A percentile compares a stretch with the other conserved stretches of the same genome.
Conservation (phyloP, 2,888 invertebrate species). For the Andrena camellia region DNA sequence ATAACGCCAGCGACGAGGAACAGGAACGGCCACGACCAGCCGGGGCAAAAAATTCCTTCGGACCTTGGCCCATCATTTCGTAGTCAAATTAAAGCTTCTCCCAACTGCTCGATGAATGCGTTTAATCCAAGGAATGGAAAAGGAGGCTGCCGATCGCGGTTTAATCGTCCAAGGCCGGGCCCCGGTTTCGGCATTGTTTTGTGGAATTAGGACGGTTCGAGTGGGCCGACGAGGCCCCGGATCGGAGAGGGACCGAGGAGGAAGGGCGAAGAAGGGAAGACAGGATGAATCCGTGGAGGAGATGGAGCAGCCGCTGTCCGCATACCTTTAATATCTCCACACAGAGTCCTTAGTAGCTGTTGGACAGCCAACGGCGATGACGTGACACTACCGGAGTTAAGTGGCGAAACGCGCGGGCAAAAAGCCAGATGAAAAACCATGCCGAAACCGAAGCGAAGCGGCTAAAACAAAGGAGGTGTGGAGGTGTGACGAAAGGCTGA, state of each 20-base stretch:
- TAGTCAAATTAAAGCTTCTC: conserved; percentile 55
- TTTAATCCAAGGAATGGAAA: conserved; percentile 49
- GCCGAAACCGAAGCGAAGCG: conserved; percentile 80
- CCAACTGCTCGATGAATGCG: conserved; percentile 45
- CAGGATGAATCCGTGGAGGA: conserved; percentile 45
- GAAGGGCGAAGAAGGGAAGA: conserved; percentile 40
- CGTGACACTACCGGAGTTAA: conserved; percentile 84
- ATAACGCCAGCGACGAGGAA: conserved; percentile 9
- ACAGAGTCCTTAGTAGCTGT: conserved; percentile 70
- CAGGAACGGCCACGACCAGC: neutral
- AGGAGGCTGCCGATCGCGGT: conserved; percentile 32
- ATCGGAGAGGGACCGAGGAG: conserved; percentile 5
- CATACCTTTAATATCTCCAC: conserved; percentile 79
- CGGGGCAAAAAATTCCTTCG: conserved; percentile 24
- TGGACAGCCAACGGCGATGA: conserved; percentile 79
- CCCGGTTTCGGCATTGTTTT: conserved; percentile 71
- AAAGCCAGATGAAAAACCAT: conserved; percentile 78
- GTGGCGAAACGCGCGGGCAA: conserved; percentile 84
- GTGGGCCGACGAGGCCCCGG: conserved; percentile 18
- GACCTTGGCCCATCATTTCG: conserved; percentile 26
- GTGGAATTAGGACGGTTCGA: conserved; percentile 73
- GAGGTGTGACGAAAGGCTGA: conserved; percentile 83
- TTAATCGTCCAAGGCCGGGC: conserved; percentile 52
- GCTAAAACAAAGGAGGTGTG: conserved; percentile 82
- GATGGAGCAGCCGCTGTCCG: conserved; percentile 64